phyloP scores from a whole-genome alignment of 1,140 invertebrate genomes.

The Heliothis virescens region DNA sequence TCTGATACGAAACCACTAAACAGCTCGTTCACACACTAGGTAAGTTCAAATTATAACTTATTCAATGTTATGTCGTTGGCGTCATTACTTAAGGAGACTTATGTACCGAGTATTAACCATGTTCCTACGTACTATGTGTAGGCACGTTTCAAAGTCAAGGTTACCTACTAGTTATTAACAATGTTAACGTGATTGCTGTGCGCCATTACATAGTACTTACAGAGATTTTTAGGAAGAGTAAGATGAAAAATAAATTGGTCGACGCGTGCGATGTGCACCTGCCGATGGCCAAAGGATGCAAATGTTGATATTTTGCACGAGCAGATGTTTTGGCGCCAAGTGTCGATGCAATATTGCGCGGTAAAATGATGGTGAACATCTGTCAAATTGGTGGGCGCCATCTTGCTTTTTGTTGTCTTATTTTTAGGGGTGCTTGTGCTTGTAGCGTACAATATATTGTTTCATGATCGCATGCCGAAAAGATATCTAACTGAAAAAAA shows the following conservation, averaged over 20 bases:
- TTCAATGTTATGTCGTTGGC: neutral
- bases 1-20: neutral
- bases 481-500: too few species aligned
- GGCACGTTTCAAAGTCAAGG: constrained; percentile 38
- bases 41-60: neutral
- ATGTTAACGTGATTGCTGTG: neutral
- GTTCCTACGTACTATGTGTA: constrained; percentile 1
- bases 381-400: constrained; percentile 41
- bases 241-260: constrained; percentile 35
- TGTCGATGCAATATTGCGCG: constrained; percentile 28
- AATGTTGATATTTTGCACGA: constrained; percentile 42
- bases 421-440: neutral
- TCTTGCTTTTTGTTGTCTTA: constrained; percentile 19
- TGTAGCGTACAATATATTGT: neutral
- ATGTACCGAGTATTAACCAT: neutral
- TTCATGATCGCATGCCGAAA: too few species aligned
- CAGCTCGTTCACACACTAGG: too few species aligned
- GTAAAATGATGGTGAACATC: constrained; percentile 42
- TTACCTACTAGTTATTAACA: neutral
- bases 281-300: constrained; percentile 37
- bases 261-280: constrained; percentile 37
- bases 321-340: constrained; percentile 45
- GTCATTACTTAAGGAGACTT: constrained; percentile 14
- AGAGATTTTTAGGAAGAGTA: neutral
- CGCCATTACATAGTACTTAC: neutral